Conservation (phyloP, 2,113 vertebrate genomes). For the Eonycteris spelaea region DNA sequence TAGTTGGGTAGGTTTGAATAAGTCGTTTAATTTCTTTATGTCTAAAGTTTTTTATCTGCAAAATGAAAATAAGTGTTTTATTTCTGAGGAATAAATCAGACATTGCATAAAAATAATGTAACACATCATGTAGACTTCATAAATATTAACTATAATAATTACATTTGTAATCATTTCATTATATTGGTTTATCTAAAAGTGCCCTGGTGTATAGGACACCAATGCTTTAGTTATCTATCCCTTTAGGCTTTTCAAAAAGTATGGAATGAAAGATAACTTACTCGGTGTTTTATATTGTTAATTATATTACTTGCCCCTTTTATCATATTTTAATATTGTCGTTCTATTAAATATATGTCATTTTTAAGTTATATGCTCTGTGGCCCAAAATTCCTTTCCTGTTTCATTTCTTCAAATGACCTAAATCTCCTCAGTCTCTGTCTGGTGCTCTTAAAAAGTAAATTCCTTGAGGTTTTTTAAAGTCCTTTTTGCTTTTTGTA, state of each 20-base stretch:
- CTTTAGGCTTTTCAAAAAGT: background rate
- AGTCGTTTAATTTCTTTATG: background rate
- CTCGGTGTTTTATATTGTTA: background rate
- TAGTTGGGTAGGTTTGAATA: background rate
- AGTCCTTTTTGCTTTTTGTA: background rate
- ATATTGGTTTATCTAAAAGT: background rate
- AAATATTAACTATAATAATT: background rate
- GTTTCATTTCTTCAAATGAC: background rate
- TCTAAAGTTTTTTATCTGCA: background rate
- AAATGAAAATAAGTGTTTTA: background rate
- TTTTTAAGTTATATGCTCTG: background rate
- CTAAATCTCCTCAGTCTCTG: background rate
- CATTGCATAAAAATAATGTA: background rate
- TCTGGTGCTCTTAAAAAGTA: conserved; percentile 6
- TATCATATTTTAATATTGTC: background rate
- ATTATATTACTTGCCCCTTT: background rate
- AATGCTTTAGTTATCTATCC: background rate
- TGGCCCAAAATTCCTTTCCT: background rate
- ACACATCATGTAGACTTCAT: background rate
- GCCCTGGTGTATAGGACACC: background rate
- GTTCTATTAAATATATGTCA: background rate
- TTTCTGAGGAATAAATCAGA: background rate
- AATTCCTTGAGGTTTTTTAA: background rate
- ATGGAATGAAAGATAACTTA: background rate
- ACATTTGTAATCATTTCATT: background rate